A percentile compares a stretch with the other conserved stretches of the same genome.
Conservation (phyloP, 2,888 invertebrate species). For the Parnassius smintheus region DNA sequence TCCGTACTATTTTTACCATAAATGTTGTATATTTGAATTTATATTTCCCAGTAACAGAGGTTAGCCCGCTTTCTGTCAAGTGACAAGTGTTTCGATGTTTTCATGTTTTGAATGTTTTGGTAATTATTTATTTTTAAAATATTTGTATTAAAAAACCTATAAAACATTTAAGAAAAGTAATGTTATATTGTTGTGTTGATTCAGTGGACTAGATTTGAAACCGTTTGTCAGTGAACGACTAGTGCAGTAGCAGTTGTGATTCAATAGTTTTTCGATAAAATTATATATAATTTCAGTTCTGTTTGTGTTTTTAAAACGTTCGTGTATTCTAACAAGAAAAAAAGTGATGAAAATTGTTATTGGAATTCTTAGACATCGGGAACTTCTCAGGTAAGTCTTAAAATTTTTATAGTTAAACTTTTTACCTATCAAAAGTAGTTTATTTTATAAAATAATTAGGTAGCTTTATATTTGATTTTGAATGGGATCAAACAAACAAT, state of each 20-base stretch:
- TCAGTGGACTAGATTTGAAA: conserved; percentile 2
- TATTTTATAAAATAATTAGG: no score
- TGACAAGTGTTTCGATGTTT: conserved; percentile 30
- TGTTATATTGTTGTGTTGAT: background rate
- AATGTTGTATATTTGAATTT: conserved; percentile 6
- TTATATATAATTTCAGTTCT: conserved; percentile 1
- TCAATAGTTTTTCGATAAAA: background rate
- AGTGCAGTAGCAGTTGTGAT: conserved; percentile 20
- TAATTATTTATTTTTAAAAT: conserved; percentile 18
- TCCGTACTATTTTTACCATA: conserved; percentile 1
- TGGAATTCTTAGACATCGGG: no score
- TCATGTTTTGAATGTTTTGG: conserved; percentile 28
- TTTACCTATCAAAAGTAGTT: no score
- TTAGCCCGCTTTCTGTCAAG: conserved; percentile 31
- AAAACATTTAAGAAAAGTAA: conserved; percentile 3
- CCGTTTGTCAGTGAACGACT: conserved; percentile 15
- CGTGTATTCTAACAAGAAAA: background rate
- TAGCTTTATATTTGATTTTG: no score
- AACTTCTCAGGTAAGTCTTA: conserved; percentile 17
- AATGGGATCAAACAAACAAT: no score
- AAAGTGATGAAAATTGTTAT: background rate
- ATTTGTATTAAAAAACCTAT: conserved; percentile 9
- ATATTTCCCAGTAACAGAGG: conserved; percentile 21
- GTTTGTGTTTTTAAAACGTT: background rate
- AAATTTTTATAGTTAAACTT: no score